Conservation (phyloP, 2,888 invertebrate genomes). For the Xestoiulus laeticollis region DNA sequence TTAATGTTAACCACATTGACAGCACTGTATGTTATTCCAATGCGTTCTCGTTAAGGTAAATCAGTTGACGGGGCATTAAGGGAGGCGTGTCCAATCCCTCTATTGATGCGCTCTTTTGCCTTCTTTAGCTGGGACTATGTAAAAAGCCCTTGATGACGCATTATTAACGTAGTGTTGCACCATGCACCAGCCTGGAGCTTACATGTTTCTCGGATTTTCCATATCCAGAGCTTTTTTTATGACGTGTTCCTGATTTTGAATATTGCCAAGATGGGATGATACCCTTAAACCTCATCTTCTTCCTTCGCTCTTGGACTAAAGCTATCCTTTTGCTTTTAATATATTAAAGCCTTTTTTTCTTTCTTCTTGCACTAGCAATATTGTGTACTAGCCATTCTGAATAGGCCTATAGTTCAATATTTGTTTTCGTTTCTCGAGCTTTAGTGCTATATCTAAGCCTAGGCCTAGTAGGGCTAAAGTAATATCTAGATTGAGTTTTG, state of each 20-base stretch:
- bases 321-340: not conserved
- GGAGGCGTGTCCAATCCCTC: no score
- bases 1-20: no score
- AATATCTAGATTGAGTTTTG: conserved; percentile 43
- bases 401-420: conserved; percentile 1
- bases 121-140: not conserved
- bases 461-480: not conserved
- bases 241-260: not conserved
- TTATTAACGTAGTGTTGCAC: not conserved
- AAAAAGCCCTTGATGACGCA: not conserved
- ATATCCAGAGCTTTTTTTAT: not conserved
- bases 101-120: no score
- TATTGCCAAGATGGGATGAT: not conserved
- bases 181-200: not conserved
- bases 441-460: conserved; percentile 2
- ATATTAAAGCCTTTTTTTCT: not conserved
- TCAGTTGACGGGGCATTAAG: no score
- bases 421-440: conserved; percentile 23
- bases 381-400: conserved; percentile 16
- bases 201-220: not conserved
- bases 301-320: not conserved
- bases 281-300: not conserved
- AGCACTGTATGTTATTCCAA: no score
- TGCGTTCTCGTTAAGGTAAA: no score
- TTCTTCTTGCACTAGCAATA: not conserved